Base-by-base conservation (phyloP, 2,113 vertebrate species). In the Columba janthina region DNA sequence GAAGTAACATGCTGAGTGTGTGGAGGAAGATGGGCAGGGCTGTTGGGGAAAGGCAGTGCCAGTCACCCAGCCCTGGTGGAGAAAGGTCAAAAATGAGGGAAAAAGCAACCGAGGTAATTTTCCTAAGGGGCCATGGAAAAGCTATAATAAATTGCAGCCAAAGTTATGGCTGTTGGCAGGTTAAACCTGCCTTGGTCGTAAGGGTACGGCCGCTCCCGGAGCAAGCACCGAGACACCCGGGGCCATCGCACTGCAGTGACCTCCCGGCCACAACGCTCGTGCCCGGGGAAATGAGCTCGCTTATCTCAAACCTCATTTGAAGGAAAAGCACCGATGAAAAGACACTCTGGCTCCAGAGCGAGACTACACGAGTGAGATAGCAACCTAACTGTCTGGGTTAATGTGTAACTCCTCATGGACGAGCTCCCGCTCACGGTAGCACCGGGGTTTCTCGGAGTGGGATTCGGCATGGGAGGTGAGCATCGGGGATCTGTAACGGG, bases 401-500 rank as follows among this genome's bases (percentile, higher is more conserved):
- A 96, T 93, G 60, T 50, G 88, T 90, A 94, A 94, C 88, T 40
- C 24, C 31, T 4, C 17, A 2, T 15, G 58, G n/a, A 15, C 1
- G 3, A 26, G 78, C 54, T 89, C 57, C 74, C 2, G 7, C 53
- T 32, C 7, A 0, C 29, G 0, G 70, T 14, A 67, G 42, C 11
- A 5, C 34, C 11, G 0, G 4, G 14, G 32, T 28, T 72, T 67
- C 82, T 54, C 0, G 0, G 10, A 44, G 88, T 0, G 0, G 58
- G 50, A 36, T 18, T 44, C 2, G 0, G 50, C 71, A 40, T 7
- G 51, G 58, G 28, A 70, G 66, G 34, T 0, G 11, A 85, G 50
- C 8, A 0, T n/a, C 0, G 5, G 44, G 42, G 31, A 57, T 44
- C 15, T 61, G 28, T 7, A 13, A 11, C 3, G 0, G 0, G 10